Conservation (phyloP, 2,797 vertebrate genomes). For the Echeneis naucrates region DNA sequence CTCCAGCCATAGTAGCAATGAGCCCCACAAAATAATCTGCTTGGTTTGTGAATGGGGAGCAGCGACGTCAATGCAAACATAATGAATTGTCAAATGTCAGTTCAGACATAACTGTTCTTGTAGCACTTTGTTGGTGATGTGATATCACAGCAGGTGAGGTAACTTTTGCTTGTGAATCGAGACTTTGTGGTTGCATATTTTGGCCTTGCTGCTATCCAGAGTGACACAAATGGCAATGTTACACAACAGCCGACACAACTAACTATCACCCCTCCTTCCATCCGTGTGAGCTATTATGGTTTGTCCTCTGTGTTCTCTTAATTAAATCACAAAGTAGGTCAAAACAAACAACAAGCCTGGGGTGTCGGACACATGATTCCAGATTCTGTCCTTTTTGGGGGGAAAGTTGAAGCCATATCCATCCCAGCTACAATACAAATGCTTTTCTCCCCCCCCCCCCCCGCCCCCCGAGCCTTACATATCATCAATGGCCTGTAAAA, state of each 20-base stretch:
- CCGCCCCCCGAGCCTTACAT: neutral
- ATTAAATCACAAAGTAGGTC: constrained; percentile 76
- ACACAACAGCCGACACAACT: constrained; percentile 56
- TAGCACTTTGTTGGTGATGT: neutral
- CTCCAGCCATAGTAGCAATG: constrained; percentile 49
- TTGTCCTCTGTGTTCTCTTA: constrained; percentile 58
- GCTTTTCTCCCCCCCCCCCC: neutral
- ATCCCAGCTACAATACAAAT: constrained; percentile 12
- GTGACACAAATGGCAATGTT: constrained; percentile 64
- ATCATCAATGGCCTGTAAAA: neutral
- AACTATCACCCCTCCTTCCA: constrained; percentile 46
- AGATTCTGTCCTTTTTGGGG: constrained; percentile 21
- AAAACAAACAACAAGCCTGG: constrained; percentile 61
- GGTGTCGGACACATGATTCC: constrained; percentile 45
- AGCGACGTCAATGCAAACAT: constrained; percentile 24
- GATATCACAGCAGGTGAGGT: constrained; percentile 9
- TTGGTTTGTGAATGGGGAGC: constrained; percentile 61
- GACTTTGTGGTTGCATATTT: constrained; percentile 28
- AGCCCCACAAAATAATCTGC: constrained; percentile 41
- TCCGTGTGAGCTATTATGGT: constrained; percentile 52
- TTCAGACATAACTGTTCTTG: constrained; percentile 2
- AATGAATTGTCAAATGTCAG: neutral
- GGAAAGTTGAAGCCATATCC: constrained; percentile 8
- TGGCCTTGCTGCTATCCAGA: constrained; percentile 16
- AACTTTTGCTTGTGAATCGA: neutral